These are phyloP conservation scores for Macrotis lagotis DNA, from an alignment of 2,113 vertebrate genomes.

Conservation along the genomic window DNA sequence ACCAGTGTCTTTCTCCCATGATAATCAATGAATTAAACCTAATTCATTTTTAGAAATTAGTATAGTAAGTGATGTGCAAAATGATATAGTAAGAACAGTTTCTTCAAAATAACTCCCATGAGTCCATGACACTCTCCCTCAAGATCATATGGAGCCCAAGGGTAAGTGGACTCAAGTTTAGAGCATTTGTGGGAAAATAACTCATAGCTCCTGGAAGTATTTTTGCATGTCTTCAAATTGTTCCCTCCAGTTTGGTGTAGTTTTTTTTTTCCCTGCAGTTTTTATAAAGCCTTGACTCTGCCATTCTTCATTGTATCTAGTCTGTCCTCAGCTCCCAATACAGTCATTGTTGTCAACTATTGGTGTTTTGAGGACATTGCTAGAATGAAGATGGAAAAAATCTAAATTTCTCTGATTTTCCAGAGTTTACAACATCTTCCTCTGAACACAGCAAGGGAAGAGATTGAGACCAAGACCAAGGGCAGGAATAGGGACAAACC, in stretches of 20 bases:
- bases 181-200: neutral
- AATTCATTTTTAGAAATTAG: neutral
- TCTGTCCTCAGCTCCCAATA: no score
- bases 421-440: neutral
- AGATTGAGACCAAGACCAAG: neutral
- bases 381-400: no score
- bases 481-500: neutral
- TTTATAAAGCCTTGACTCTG: no score
- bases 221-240: no score
- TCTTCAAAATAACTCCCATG: neutral
- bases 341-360: no score
- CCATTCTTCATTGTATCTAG: no score
- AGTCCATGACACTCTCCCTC: neutral
- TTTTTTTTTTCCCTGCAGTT: no score
- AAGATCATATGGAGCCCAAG: neutral
- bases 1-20: neutral
- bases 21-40: neutral
- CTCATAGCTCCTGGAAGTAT: neutral
- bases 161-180: neutral
- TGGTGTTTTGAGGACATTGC: no score
- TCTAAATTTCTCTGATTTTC: no score
- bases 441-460: neutral
- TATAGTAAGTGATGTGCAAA: neutral
- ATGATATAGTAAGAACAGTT: neutral
- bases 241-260: no score